Evolutionary conservation across 2,888 invertebrate species (phyloP), one percentile per base, ranked within the genome.

Genomic region (Nowickia ferox): DNA sequence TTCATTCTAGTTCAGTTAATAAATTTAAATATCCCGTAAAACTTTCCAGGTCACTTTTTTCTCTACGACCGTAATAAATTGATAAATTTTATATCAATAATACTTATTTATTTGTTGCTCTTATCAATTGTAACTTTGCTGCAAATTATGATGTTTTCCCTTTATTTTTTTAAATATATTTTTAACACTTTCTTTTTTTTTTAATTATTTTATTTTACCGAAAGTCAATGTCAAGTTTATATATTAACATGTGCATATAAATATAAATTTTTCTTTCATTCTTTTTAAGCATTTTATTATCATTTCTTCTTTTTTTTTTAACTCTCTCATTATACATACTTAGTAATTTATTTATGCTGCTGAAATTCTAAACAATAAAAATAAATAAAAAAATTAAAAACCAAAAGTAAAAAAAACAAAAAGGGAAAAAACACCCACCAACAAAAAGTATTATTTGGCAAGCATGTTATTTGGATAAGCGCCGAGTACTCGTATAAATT

Each of bases 221-320:
- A 19, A 66, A 76, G 79, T 85, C 83, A 86, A 86, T 86, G 86
- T 86, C 86, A 83, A 86, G 86, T 86, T 83, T 76, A 80, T 59
- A 48, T 63, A 59, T 55, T 38, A 76, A 55, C 65, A 55, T 57
- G 65, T 46, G 42, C 71, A 55, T 30, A 4, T 55, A 51, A n/a
- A 53, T 11, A 51, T 19, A 65, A 15, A 44, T 40, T 61, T 75
- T 66, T 71, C 13, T 65, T 63, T 51, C 11, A 5, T 9, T 53
- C 40, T 57, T 44, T 44, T 22, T 46, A 19, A 30, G 51, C 19
- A 65, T 61, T 53, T 63, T 57, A 22, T 65, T 72, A 51, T 78
- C 17, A 57, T 55, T 63, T 17, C 40, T 4, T 55, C n/a, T n/a
- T 30, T 22, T n/a, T 30, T 22, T 22, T 65, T 63, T 10, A 10